Conservation (phyloP, 2,113 vertebrate genomes). For the Sorex fumeus region DNA sequence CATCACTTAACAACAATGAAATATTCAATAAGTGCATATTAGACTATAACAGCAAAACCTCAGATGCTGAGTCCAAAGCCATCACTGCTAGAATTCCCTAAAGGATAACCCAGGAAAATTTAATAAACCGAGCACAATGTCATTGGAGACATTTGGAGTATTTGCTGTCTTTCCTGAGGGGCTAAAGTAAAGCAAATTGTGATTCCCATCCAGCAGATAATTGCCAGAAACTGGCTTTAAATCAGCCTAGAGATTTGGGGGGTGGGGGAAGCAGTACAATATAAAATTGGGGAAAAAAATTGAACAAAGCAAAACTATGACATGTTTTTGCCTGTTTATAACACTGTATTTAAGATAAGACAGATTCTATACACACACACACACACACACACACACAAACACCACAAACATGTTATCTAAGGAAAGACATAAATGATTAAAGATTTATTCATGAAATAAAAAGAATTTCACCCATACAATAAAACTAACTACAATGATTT, state of each 20-base stretch:
- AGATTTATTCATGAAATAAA: constrained; percentile 28
- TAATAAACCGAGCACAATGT: constrained; percentile 74
- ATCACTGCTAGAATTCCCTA: constrained; percentile 61
- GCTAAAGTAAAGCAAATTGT: constrained; percentile 62
- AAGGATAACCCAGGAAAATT: constrained; percentile 53
- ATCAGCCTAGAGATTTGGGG: background rate
- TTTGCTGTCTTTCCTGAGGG: constrained; percentile 70
- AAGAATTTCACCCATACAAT: constrained; percentile 1
- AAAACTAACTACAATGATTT: constrained; percentile 40
- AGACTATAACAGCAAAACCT: constrained; percentile 53
- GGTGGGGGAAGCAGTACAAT: background rate
- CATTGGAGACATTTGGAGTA: constrained; percentile 62
- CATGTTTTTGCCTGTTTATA: background rate
- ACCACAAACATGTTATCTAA: background rate
- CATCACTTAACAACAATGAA: constrained; percentile 46
- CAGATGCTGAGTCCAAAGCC: constrained; percentile 28
- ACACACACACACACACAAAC: background rate
- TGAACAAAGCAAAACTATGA: constrained; percentile 11
- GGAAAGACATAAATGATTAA: constrained; percentile 62
- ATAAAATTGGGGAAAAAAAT: constrained; percentile 52
- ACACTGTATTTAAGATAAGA: background rate
- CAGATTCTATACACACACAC: background rate
- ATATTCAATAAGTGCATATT: constrained; percentile 51
- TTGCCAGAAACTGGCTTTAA: constrained; percentile 34
- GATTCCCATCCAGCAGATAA: constrained; percentile 56